Conservation (phyloP, 2,888 invertebrate genomes). For the Priocnemis perturbator region DNA sequence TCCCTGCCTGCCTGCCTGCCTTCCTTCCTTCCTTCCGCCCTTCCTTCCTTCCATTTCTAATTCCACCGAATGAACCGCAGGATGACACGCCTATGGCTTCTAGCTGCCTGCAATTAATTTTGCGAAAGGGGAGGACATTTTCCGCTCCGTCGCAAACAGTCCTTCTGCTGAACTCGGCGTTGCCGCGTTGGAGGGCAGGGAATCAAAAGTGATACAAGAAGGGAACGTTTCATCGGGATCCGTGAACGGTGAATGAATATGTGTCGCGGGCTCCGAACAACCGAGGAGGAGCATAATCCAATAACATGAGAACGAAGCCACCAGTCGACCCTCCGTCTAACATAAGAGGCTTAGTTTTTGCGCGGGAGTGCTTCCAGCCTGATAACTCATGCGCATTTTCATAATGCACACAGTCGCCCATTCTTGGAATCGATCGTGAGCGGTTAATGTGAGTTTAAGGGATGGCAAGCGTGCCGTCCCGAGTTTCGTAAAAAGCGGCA, state of each 20-base stretch:
- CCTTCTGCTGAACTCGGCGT: too few species aligned
- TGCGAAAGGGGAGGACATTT: too few species aligned
- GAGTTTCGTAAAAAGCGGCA: too few species aligned
- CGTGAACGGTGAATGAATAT: constrained; percentile 17
- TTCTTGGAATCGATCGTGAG: too few species aligned
- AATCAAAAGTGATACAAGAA: too few species aligned
- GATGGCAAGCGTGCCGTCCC: too few species aligned
- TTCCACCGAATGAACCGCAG: background rate
- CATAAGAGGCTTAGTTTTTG: constrained; percentile 63
- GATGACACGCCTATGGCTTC: background rate
- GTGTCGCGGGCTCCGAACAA: constrained; percentile 20
- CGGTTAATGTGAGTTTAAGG: too few species aligned
- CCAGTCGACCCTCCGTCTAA: constrained; percentile 26
- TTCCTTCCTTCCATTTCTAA: background rate
- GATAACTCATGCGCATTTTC: constrained; percentile 46
- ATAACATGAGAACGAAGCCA: constrained; percentile 62
- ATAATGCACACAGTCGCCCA: constrained; percentile 4
- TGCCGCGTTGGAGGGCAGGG: too few species aligned
- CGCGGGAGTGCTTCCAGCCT: constrained; percentile 50
- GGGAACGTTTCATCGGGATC: too few species aligned
- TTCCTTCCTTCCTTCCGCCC: too few species aligned
- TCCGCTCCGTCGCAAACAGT: background rate
- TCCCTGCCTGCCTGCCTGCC: too few species aligned
- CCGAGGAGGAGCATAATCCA: constrained; percentile 63
- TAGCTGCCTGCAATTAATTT: too few species aligned